phyloP scores from a whole-genome alignment of 2,888 invertebrate genomes.

The Tetanocera ferruginea region DNA sequence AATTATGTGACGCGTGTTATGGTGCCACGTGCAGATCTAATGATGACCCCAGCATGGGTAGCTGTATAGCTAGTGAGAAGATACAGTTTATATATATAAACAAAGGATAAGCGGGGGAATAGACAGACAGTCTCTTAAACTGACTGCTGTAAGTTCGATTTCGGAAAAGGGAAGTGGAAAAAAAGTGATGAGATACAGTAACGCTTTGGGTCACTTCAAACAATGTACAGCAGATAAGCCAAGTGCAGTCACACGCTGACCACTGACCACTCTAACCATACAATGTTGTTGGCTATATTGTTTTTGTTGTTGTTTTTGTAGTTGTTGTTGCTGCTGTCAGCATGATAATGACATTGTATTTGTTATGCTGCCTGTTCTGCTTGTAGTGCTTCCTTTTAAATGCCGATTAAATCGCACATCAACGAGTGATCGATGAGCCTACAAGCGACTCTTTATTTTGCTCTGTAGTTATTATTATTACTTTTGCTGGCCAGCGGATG shows the following conservation, averaged over 20 bases:
- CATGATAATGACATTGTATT: slow-evolving; percentile 30
- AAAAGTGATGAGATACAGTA: slow-evolving; percentile 10
- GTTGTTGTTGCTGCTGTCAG: slow-evolving; percentile 15
- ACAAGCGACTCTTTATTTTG: slow-evolving; percentile 1
- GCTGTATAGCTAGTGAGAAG: not conserved
- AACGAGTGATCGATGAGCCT: slow-evolving; percentile 32
- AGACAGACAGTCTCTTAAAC: not conserved
- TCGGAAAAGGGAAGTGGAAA: not conserved
- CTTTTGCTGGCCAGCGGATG: slow-evolving; percentile 14
- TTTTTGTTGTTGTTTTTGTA: not conserved
- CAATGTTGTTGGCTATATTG: not conserved
- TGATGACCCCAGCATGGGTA: not conserved
- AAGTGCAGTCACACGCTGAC: slow-evolving; percentile 1
- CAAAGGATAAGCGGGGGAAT: not conserved
- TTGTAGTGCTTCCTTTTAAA: slow-evolving; percentile 24
- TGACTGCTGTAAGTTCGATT: not conserved
- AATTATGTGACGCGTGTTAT: slow-evolving; percentile 63
- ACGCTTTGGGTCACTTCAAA: not conserved
- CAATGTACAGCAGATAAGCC: not conserved
- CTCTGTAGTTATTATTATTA: too few species aligned
- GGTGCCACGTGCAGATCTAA: slow-evolving; percentile 23
- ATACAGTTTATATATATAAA: slow-evolving; percentile 19
- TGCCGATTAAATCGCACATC: slow-evolving; percentile 20
- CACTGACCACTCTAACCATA: not conserved
- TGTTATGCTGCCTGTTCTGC: not conserved